Conservation (phyloP, 2,797 vertebrate species). For the Premnoplex brunnescens region DNA sequence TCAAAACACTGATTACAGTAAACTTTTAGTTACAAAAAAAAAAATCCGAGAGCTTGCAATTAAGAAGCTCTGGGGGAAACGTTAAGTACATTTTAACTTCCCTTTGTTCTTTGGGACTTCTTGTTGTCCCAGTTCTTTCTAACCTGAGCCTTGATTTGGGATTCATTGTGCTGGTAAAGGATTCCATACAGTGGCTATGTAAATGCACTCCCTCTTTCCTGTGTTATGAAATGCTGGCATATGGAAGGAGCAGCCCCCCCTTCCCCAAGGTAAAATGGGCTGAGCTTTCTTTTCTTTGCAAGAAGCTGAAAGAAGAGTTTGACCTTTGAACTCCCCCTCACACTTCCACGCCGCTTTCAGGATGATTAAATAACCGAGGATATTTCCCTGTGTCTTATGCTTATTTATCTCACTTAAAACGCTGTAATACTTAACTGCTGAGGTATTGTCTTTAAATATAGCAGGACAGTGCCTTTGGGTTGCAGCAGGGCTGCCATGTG, state of each 20-base stretch:
- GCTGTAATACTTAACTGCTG: slow-evolving; percentile 65
- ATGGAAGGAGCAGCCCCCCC: slow-evolving; percentile 32
- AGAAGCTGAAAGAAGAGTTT: slow-evolving; percentile 75
- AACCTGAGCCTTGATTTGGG: slow-evolving; percentile 10
- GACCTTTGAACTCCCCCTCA: slow-evolving; percentile 72
- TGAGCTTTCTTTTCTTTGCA: slow-evolving; percentile 65
- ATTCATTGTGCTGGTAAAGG: slow-evolving; percentile 1
- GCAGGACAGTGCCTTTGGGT: slow-evolving; percentile 55
- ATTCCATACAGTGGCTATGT: not conserved
- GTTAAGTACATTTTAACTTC: slow-evolving; percentile 43
- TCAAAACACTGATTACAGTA: slow-evolving; percentile 43
- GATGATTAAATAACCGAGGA: slow-evolving; percentile 74
- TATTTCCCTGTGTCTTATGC: slow-evolving; percentile 61
- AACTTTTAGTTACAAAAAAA: slow-evolving; percentile 16
- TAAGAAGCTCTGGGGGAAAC: slow-evolving; percentile 38
- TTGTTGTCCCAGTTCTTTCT: slow-evolving; percentile 1
- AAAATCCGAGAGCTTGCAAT: slow-evolving; percentile 5
- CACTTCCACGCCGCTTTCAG: slow-evolving; percentile 68
- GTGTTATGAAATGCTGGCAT: slow-evolving; percentile 58
- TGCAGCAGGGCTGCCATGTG: slow-evolving; percentile 71
- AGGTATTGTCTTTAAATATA: slow-evolving; percentile 67
- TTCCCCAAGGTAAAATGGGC: slow-evolving; percentile 57
- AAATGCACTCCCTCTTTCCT: slow-evolving; percentile 14
- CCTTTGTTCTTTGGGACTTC: slow-evolving; percentile 51
- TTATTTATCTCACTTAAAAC: slow-evolving; percentile 63